Percentiles rank a stretch among this genome's conserved stretches.
Evolutionary conservation across 2,888 invertebrate genomes (phyloP).

Genomic region (Hyalella azteca): DNA sequence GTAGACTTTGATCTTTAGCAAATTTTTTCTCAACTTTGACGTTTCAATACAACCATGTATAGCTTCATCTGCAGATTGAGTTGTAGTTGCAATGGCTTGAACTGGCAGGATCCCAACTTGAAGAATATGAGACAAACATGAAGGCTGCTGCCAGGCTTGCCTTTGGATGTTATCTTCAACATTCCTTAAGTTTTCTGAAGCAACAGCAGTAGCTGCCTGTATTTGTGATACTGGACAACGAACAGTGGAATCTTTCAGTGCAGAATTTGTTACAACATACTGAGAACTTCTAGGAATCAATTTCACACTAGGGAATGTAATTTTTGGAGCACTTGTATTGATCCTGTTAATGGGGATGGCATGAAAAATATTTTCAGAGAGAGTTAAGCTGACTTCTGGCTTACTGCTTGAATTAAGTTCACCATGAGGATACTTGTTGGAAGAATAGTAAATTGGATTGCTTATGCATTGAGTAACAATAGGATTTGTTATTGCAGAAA

Average conservation of each 20-base stretch:
- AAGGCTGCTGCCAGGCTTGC: neutral
- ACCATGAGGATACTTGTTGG: neutral
- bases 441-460: neutral
- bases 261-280: neutral
- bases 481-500: neutral
- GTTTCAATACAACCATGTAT: neutral
- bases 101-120: neutral
- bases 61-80: neutral
- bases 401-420: neutral
- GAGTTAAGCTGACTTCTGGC: neutral
- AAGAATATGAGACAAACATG: neutral
- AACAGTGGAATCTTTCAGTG: neutral
- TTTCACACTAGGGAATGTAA: neutral
- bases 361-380: neutral
- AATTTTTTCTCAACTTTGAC: neutral
- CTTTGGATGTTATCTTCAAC: neutral
- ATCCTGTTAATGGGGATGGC: constrained; percentile 4
- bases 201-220: neutral
- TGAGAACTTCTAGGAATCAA: neutral
- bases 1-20: neutral
- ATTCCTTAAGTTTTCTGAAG: neutral
- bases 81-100: neutral
- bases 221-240: neutral
- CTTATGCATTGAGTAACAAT: neutral
- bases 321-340: neutral